Evolutionary conservation across 2,888 invertebrate genomes (phyloP).

Genomic region (Folsomia candida): DNA sequence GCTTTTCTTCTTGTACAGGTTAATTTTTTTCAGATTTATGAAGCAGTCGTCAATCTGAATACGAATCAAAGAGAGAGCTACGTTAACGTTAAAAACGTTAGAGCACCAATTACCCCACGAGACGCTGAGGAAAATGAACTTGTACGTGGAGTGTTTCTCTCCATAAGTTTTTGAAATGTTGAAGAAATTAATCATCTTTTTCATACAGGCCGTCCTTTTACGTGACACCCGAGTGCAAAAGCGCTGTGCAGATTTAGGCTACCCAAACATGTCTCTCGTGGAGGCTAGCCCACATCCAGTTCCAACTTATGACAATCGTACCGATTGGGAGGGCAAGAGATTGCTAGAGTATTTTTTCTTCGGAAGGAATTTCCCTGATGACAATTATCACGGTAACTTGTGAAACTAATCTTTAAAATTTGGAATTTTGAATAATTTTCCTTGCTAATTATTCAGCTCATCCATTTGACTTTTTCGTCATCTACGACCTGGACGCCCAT

Average conservation of each 20-base stretch:
- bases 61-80: neutral
- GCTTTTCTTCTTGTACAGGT: neutral
- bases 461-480: constrained; percentile 32
- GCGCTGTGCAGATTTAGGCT: constrained; percentile 21
- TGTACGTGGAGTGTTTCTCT: too few relatives aligned
- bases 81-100: neutral
- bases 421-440: too few relatives aligned
- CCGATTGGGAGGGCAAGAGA: constrained; percentile 24
- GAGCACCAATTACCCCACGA: neutral
- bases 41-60: neutral
- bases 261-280: constrained; percentile 15
- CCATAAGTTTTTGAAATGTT: too few relatives aligned
- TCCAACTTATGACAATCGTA: constrained; percentile 23
- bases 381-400: constrained; percentile 26
- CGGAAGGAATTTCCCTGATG: constrained; percentile 22
- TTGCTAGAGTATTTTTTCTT: constrained; percentile 23
- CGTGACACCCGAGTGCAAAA: constrained; percentile 13
- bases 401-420: neutral
- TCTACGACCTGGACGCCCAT: constrained; percentile 16
- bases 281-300: constrained; percentile 27
- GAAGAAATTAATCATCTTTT: too few relatives aligned
- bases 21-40: neutral
- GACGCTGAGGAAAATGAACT: neutral
- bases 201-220: constrained; percentile 6
- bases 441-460: constrained; percentile 25